Evolutionary conservation across 2,113 vertebrate species (phyloP).

Genomic region (Ariopsis seemanni): DNA sequence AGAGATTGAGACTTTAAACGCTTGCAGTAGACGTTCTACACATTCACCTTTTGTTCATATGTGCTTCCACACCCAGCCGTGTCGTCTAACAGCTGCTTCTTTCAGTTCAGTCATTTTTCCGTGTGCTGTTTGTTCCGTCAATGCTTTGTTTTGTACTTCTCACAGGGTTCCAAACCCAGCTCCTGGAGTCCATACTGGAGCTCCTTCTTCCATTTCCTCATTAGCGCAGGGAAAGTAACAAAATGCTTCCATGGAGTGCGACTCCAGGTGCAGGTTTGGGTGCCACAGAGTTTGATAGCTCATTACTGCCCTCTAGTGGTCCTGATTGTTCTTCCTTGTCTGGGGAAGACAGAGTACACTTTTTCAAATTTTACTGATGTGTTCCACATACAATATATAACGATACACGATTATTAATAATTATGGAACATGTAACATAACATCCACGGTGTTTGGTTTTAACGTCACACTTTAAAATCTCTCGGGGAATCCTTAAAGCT

Average conservation of each 20-base stretch:
- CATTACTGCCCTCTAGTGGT: conserved; percentile 9
- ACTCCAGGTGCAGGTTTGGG: background rate
- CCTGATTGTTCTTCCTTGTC: background rate
- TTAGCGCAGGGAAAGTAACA: background rate
- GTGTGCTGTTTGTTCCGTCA: background rate
- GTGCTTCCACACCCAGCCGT: background rate
- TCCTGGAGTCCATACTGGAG: background rate
- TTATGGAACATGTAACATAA: background rate
- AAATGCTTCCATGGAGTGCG: too few species aligned
- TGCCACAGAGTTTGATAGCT: background rate
- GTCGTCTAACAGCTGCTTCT: background rate
- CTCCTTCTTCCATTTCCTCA: background rate
- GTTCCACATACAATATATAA: background rate
- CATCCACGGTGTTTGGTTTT: background rate
- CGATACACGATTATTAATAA: background rate
- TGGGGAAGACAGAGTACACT: background rate
- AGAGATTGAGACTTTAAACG: background rate
- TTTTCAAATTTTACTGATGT: background rate
- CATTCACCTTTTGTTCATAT: background rate
- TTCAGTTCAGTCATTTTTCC: background rate
- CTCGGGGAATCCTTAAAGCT: background rate
- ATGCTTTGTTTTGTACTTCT: background rate
- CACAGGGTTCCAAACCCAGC: background rate
- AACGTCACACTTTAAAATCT: background rate
- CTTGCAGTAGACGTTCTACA: too few species aligned